These are phyloP conservation scores for Notechis scutatus DNA, from an alignment of 2,113 vertebrate species.

Conservation along the genomic window DNA sequence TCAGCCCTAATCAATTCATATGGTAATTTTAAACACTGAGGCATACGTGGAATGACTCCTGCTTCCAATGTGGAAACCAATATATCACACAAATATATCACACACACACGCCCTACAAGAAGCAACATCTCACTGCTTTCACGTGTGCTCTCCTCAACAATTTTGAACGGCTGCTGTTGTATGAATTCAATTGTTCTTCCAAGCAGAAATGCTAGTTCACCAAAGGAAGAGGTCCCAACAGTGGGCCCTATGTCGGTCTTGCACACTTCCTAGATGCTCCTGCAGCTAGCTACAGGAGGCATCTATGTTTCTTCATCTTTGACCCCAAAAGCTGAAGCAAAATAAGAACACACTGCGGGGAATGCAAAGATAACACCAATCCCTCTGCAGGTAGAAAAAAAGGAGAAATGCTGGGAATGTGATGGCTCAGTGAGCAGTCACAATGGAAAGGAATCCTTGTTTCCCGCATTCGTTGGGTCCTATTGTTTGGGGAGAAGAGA, in stretches of 20 bases:
- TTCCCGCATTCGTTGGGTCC: constrained; percentile 16
- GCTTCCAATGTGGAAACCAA: not conserved
- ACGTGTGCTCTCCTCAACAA: not conserved
- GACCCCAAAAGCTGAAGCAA: not conserved
- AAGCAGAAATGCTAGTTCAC: not conserved
- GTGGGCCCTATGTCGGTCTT: not conserved
- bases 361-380: not conserved
- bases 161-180: not conserved
- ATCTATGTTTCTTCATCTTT: not conserved
- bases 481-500: constrained; percentile 21
- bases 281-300: not conserved
- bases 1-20: not conserved
- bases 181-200: not conserved
- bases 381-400: not conserved
- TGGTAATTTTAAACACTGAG: not conserved
- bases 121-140: not conserved
- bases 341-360: not conserved
- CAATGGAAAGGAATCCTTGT: not conserved
- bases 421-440: constrained; percentile 28
- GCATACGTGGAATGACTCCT: not conserved
- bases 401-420: not conserved
- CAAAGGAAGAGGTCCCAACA: not conserved
- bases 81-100: not conserved
- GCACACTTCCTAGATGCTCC: not conserved
- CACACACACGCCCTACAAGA: not conserved